Evolutionary conservation across 2,113 vertebrate genomes (phyloP).

Genomic region (Rallus limicola): DNA sequence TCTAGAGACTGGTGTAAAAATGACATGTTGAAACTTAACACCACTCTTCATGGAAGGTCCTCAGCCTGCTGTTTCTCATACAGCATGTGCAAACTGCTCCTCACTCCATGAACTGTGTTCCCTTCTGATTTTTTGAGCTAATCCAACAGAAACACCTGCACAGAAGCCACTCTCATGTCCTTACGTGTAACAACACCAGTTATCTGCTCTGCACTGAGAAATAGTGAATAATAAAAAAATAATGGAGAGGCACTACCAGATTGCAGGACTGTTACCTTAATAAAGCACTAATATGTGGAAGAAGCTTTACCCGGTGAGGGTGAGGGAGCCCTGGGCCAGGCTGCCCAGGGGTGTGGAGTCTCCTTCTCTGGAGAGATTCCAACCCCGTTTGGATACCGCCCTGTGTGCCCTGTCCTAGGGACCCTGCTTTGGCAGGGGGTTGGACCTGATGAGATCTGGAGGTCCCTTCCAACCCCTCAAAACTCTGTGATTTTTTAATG

Average conservation of each 20-base stretch:
- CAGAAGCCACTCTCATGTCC: not conserved
- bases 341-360: too few species aligned
- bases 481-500: not conserved
- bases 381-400: too few species aligned
- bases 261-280: constrained; percentile 42
- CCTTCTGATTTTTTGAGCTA: not conserved
- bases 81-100: not conserved
- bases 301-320: too few species aligned
- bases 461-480: too few species aligned
- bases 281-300: not conserved
- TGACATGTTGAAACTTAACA: not conserved
- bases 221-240: not conserved
- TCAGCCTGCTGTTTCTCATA: not conserved
- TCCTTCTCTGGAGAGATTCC: too few species aligned
- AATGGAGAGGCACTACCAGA: constrained; percentile 30
- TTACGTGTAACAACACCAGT: not conserved
- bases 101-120: not conserved
- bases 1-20: not conserved
- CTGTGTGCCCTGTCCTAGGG: too few species aligned
- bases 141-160: not conserved
- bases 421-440: too few species aligned
- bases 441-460: too few species aligned
- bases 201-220: constrained; percentile 26
- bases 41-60: not conserved
- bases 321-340: too few species aligned